Percentiles rank a stretch among this genome's conserved stretches.
These are phyloP conservation scores for Bombus impatiens DNA, from an alignment of 1,140 invertebrate species.

Conservation along the genomic window DNA sequence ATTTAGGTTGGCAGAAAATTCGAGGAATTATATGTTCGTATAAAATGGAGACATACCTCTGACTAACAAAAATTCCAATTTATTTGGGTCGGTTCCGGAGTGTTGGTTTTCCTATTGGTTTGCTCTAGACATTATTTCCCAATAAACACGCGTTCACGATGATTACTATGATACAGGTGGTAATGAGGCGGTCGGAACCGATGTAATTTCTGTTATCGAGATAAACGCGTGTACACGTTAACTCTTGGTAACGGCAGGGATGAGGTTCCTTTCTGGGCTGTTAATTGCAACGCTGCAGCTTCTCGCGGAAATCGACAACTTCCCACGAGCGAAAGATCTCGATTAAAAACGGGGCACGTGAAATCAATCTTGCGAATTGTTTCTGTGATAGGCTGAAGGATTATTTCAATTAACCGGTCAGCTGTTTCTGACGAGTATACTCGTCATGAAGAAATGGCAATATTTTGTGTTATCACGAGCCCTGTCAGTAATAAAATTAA, in stretches of 20 bases:
- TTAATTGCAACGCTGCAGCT: background rate
- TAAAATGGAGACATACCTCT: background rate
- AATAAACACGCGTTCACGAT: background rate
- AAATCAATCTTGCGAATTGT: background rate
- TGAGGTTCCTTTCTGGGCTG: slow-evolving; percentile 3
- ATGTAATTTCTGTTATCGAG: slow-evolving; percentile 37
- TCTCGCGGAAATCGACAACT: background rate
- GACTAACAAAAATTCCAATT: background rate
- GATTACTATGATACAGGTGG: background rate
- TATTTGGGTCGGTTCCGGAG: background rate
- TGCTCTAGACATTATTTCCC: background rate
- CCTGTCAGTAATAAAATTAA: no score
- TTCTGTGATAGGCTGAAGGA: background rate
- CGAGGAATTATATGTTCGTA: no score
- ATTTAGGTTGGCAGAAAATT: no score
- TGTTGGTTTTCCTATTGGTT: background rate
- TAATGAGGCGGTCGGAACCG: slow-evolving; percentile 6
- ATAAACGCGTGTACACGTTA: slow-evolving; percentile 26
- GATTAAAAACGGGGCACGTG: background rate
- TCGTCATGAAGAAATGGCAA: no score
- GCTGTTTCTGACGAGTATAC: no score
- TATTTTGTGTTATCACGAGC: no score
- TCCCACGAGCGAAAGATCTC: background rate
- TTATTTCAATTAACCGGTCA: background rate
- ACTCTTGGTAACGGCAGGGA: slow-evolving; percentile 13